Evolutionary conservation across 2,888 invertebrate genomes (phyloP).

Genomic region (Erebia aethiops): DNA sequence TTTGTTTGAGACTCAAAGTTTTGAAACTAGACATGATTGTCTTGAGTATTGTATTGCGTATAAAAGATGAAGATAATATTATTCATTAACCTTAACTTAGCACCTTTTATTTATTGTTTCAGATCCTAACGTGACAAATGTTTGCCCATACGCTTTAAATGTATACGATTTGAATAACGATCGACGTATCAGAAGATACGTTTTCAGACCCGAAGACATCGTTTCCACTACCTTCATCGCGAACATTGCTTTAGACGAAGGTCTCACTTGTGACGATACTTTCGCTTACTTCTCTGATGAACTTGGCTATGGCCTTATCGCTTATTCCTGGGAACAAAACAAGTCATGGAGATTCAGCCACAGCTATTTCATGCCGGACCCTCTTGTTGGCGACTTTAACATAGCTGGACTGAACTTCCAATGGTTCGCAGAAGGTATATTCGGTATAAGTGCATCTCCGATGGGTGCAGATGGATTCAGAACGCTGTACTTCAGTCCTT

Average conservation of each 20-base stretch:
- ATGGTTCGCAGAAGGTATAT: constrained; percentile 92
- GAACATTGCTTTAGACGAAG: constrained; percentile 92
- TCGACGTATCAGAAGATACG: constrained; percentile 86
- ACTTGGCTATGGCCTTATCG: constrained; percentile 90
- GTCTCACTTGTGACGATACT: constrained; percentile 88
- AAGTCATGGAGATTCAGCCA: constrained; percentile 91
- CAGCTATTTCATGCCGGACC: constrained; percentile 92
- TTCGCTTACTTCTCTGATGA: constrained; percentile 92
- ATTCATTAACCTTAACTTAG: background rate
- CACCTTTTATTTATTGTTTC: constrained; percentile 45
- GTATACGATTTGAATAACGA: constrained; percentile 90
- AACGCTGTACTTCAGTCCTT: constrained; percentile 89
- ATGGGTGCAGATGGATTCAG: constrained; percentile 86
- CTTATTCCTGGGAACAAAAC: constrained; percentile 89
- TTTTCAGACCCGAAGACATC: constrained; percentile 87
- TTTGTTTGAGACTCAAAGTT: too few species aligned
- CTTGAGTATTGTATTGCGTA: too few species aligned
- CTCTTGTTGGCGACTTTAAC: constrained; percentile 89
- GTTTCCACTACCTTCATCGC: constrained; percentile 91
- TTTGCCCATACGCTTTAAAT: constrained; percentile 91
- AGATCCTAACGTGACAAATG: constrained; percentile 84
- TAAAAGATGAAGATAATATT: too few species aligned
- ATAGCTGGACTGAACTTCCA: constrained; percentile 92
- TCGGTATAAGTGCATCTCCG: constrained; percentile 89
- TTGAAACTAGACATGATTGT: too few species aligned